Evolutionary conservation across 2,888 invertebrate species (phyloP).

Genomic region (Cantharis nigra): DNA sequence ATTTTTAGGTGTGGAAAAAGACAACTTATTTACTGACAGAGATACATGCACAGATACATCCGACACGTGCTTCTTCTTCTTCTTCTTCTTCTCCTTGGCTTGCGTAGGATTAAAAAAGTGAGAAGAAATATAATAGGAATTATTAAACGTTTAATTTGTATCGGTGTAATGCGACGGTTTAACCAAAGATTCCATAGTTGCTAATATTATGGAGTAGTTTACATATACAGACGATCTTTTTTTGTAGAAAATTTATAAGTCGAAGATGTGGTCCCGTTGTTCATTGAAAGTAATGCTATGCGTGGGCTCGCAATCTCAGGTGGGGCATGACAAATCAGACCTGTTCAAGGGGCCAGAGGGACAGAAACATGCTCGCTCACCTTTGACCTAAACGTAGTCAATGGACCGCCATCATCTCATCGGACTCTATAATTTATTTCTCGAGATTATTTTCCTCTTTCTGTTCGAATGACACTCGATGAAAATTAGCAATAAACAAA

Average conservation of each 20-base stretch:
- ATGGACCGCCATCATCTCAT: constrained; percentile 54
- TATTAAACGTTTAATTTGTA: constrained; percentile 3
- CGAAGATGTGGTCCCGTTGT: constrained; percentile 28
- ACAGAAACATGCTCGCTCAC: constrained; percentile 51
- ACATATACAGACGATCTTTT: neutral
- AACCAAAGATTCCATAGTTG: neutral
- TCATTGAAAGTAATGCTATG: constrained; percentile 48
- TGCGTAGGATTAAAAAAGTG: constrained; percentile 8
- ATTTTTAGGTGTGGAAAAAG: constrained; percentile 13
- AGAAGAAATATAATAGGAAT: neutral
- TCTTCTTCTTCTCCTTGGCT: neutral
- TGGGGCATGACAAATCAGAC: constrained; percentile 55
- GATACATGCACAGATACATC: constrained; percentile 4
- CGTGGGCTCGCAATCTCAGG: constrained; percentile 48
- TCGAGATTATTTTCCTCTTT: constrained; percentile 33
- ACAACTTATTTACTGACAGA: constrained; percentile 9
- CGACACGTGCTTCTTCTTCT: constrained; percentile 22
- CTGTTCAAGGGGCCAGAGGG: constrained; percentile 40
- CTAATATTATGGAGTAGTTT: neutral
- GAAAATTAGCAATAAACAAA: neutral
- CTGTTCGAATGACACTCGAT: constrained; percentile 26
- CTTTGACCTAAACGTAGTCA: constrained; percentile 52
- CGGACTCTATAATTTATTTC: constrained; percentile 52
- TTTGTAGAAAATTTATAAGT: neutral
- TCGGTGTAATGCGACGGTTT: neutral